Evolutionary conservation across 2,888 invertebrate genomes (phyloP).

Genomic region (Gymnocheta viridis): DNA sequence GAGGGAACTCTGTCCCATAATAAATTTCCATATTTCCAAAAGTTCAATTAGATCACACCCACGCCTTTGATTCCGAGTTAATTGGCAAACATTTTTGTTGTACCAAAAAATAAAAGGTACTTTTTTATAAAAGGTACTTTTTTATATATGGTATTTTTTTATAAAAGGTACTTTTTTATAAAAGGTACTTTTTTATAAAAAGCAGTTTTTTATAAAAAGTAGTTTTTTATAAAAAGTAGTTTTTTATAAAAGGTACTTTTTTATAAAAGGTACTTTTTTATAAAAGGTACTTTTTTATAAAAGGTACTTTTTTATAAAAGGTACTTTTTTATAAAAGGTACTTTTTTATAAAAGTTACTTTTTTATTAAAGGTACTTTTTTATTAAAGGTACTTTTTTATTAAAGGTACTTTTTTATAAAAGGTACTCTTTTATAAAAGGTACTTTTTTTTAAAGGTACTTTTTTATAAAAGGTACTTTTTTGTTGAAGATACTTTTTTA

Average conservation of each 20-base stretch:
- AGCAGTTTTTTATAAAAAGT: background rate
- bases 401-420: background rate
- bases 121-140: background rate
- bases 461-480: background rate
- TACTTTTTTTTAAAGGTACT: background rate
- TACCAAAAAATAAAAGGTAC: background rate
- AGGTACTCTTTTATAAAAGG: background rate
- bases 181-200: background rate
- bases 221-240: background rate
- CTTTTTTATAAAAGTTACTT: background rate
- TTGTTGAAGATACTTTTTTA: background rate
- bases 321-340: background rate
- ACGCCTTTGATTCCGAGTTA: too few species aligned
- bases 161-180: background rate
- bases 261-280: background rate
- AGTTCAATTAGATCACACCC: too few species aligned
- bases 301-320: background rate
- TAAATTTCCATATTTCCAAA: too few species aligned
- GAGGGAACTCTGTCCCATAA: background rate
- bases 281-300: background rate
- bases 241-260: background rate
- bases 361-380: background rate
- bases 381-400: background rate
- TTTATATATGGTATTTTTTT: background rate
- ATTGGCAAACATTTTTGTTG: too few species aligned